phyloP scores from a whole-genome alignment of 1,140 invertebrate species.

The Colletes latitarsis region DNA sequence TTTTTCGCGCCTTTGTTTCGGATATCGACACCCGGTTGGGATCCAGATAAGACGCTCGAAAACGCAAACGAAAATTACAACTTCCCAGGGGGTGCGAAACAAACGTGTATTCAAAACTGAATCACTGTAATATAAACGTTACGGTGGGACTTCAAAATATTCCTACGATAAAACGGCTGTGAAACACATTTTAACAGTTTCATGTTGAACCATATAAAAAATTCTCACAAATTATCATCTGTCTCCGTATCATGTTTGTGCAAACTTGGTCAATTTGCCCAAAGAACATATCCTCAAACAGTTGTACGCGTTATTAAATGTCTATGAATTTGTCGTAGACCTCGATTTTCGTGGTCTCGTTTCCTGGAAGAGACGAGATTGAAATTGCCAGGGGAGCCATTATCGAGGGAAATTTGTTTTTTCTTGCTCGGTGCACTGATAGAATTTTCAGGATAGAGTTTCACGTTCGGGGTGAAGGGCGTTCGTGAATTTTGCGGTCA shows the following conservation, averaged over 20 bases:
- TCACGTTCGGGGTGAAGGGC: conserved; percentile 31
- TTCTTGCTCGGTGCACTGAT: conserved; percentile 49
- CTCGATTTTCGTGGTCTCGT: background rate
- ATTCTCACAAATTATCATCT: too few relatives aligned
- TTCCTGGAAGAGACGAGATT: conserved; percentile 30
- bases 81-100: background rate
- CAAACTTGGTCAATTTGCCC: too few relatives aligned
- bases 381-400: conserved; percentile 34
- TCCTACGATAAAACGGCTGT: background rate
- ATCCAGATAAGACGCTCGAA: background rate
- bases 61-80: background rate
- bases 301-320: too few relatives aligned
- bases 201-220: too few relatives aligned
- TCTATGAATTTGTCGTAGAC: too few relatives aligned
- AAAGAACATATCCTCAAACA: too few relatives aligned
- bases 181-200: too few relatives aligned
- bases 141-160: background rate
- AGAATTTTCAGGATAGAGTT: conserved; percentile 55
- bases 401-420: conserved; percentile 58
- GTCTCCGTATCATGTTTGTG: too few relatives aligned
- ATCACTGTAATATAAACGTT: too few relatives aligned
- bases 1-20: conserved; percentile 33
- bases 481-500: background rate
- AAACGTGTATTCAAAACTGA: too few relatives aligned
- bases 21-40: background rate